Evolutionary conservation across 2,113 vertebrate genomes (phyloP).

Genomic region (Mustelus asterias): DNA sequence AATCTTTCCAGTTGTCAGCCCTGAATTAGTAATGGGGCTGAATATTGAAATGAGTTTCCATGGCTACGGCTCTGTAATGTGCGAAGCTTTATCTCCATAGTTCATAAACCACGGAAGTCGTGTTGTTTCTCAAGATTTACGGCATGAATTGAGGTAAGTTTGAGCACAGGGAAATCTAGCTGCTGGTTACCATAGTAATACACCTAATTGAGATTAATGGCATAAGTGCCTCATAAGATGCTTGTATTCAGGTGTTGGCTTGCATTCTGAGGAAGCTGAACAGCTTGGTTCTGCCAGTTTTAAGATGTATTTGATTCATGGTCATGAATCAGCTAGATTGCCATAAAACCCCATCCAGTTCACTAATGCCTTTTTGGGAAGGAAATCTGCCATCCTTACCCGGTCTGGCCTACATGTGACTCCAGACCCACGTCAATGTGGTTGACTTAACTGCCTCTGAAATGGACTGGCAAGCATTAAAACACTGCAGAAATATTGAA

Average conservation of each 20-base stretch:
- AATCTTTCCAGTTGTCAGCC: background rate
- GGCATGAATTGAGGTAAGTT: conserved; percentile 8
- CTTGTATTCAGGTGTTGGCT: background rate
- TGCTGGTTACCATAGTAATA: background rate
- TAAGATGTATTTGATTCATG: background rate
- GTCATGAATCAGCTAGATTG: background rate
- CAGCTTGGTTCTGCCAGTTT: no score
- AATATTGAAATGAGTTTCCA: conserved; percentile 26
- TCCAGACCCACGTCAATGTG: no score
- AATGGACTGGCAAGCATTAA: no score
- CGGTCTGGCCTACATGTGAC: no score
- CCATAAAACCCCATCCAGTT: no score
- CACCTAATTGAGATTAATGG: conserved; percentile 15
- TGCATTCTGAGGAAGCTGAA: background rate
- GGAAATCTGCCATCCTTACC: no score
- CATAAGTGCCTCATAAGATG: background rate
- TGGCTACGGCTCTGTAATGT: background rate
- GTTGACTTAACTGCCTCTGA: no score
- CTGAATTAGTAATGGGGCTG: conserved; percentile 25
- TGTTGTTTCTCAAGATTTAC: conserved; percentile 9
- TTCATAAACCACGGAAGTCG: conserved; percentile 2
- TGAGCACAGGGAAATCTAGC: background rate
- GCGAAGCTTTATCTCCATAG: conserved; percentile 4
- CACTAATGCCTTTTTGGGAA: no score
- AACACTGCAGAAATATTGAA: no score